phyloP scores from a whole-genome alignment of 2,113 vertebrate genomes.

The Oreocharis arfaki region DNA sequence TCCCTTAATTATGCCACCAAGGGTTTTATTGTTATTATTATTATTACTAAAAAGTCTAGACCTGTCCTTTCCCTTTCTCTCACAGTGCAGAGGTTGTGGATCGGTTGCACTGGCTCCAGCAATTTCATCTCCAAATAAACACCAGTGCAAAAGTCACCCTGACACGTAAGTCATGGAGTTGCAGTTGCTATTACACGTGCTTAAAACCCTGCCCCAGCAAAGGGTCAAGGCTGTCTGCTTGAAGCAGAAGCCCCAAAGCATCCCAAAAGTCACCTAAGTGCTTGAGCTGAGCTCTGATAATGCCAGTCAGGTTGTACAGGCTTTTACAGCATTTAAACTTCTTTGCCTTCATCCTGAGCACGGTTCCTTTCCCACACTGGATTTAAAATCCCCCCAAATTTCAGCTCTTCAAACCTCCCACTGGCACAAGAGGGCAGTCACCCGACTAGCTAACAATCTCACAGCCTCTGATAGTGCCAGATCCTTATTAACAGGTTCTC shows the following conservation, averaged over 20 bases:
- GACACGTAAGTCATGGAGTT: rapidly evolving
- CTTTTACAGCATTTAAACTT: not conserved
- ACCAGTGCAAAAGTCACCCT: not conserved
- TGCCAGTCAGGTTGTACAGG: rapidly evolving
- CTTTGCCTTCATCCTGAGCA: not conserved
- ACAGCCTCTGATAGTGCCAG: not conserved
- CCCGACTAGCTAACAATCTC: not conserved
- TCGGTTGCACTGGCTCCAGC: not conserved
- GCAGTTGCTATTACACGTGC: not conserved
- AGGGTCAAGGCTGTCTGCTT: not conserved
- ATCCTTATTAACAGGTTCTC: not conserved
- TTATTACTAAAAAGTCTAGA: not conserved
- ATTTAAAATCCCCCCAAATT: not conserved
- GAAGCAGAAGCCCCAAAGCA: not conserved
- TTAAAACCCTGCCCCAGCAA: not conserved
- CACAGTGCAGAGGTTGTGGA: rapidly evolving
- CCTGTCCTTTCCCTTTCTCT: not conserved
- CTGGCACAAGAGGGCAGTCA: not conserved
- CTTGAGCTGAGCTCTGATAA: not conserved
- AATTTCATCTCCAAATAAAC: not conserved
- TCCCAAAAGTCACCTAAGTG: not conserved
- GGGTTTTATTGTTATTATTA: not conserved
- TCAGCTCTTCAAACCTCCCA: not conserved
- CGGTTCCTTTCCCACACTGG: not conserved
- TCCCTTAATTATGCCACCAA: not conserved